Evolutionary conservation across 2,113 vertebrate genomes (phyloP).

Genomic region (Syrrhaptes paradoxus): DNA sequence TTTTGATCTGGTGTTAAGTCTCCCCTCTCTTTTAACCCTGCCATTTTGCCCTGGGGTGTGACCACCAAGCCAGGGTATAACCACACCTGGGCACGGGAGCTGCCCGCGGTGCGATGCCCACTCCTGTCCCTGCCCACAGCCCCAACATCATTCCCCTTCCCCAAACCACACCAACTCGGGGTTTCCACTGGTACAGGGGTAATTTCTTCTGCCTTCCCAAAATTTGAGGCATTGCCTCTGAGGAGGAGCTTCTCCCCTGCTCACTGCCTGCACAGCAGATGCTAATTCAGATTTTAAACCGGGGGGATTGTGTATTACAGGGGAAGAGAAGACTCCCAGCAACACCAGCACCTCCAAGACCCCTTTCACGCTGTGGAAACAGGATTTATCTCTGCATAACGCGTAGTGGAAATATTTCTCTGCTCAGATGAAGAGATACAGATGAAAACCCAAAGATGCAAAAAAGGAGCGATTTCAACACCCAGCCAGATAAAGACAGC

Average conservation of each 20-base stretch:
- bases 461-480: not conserved
- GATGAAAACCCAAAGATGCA: not conserved
- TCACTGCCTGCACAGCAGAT: accelerated
- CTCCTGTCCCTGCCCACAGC: not conserved
- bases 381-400: not conserved
- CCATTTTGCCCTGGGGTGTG: not conserved
- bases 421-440: not conserved
- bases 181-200: accelerated
- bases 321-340: not conserved
- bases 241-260: not conserved
- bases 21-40: not conserved
- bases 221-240: not conserved
- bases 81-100: not conserved
- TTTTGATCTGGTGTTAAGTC: not conserved
- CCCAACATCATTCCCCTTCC: not conserved
- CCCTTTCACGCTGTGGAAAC: accelerated
- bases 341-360: not conserved
- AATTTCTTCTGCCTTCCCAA: not conserved
- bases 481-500: not conserved
- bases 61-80: not conserved
- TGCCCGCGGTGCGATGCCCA: accelerated
- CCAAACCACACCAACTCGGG: too few species aligned
- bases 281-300: not conserved
- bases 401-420: not conserved
- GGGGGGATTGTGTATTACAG: not conserved